Conservation (phyloP, 2,113 vertebrate genomes). For the Chitala chitala region DNA sequence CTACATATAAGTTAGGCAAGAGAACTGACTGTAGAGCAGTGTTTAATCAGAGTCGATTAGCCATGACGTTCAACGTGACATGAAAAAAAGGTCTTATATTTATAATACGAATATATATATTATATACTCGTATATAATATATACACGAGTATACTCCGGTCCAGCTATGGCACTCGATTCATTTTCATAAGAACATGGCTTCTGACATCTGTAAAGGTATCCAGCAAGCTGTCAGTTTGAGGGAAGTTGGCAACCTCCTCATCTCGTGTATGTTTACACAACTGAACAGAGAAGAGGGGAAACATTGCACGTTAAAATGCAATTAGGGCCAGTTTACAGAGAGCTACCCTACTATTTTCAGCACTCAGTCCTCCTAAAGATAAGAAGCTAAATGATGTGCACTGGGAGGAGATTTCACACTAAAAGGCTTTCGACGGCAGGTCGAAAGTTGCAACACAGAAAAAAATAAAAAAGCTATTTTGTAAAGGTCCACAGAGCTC, state of each 20-base stretch:
- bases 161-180: too few species aligned
- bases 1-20: too few species aligned
- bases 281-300: not conserved
- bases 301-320: not conserved
- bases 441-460: too few species aligned
- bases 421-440: too few species aligned
- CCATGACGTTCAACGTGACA: too few species aligned
- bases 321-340: slow-evolving; percentile 8
- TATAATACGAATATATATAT: too few species aligned
- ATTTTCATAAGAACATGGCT: slow-evolving; percentile 6
- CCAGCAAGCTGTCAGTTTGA: not conserved
- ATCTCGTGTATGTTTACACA: slow-evolving; percentile 1
- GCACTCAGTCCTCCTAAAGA: slow-evolving; percentile 5
- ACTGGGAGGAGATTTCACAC: not conserved
- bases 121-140: too few species aligned
- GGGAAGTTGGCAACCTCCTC: not conserved
- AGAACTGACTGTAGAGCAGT: too few species aligned
- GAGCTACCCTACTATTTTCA: slow-evolving; percentile 9
- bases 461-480: slow-evolving; percentile 17
- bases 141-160: too few species aligned
- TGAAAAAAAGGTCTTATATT: too few species aligned
- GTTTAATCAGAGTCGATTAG: too few species aligned
- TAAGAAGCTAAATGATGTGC: not conserved
- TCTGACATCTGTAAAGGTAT: not conserved
- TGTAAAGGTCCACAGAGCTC: not conserved